These are phyloP conservation scores for Coelopa pilipes DNA, from an alignment of 2,888 invertebrate species.

Conservation along the genomic window DNA sequence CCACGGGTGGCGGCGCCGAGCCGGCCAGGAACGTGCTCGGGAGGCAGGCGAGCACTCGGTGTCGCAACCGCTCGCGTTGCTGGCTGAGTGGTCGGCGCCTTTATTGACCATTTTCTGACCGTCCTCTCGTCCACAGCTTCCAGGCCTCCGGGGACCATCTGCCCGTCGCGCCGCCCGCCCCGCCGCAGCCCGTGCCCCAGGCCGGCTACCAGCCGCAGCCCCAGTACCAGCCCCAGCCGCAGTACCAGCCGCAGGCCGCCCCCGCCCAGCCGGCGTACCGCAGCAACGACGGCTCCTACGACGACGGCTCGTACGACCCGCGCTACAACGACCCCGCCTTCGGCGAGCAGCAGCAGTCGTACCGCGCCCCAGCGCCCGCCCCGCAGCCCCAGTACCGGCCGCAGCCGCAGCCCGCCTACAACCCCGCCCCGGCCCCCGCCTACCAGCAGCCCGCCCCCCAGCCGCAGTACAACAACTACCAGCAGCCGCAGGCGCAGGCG, in stretches of 20 bases:
- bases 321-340: conserved; percentile 66
- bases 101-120: neutral
- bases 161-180: conserved; percentile 74
- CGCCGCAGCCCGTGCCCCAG: conserved; percentile 69
- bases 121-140: conserved; percentile 67
- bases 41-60: too few relatives aligned
- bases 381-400: conserved; percentile 61
- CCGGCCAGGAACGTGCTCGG: neutral
- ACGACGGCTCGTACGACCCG: conserved; percentile 66
- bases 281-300: conserved; percentile 57
- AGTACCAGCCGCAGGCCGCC: conserved; percentile 68
- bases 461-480: conserved; percentile 59
- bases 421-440: conserved; percentile 57
- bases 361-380: conserved; percentile 68
- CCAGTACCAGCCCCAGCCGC: conserved; percentile 68
- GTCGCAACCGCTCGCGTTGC: too few relatives aligned
- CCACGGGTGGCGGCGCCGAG: neutral
- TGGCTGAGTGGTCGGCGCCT: too few relatives aligned
- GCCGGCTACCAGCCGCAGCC: conserved; percentile 68
- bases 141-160: conserved; percentile 85
- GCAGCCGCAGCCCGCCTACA: conserved; percentile 56
- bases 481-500: conserved; percentile 59
- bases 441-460: conserved; percentile 62
- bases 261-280: conserved; percentile 64
- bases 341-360: conserved; percentile 58